A percentile compares a stretch with the other conserved stretches of the same genome.
These are phyloP conservation scores for Bos javanicus DNA, from an alignment of 2,113 vertebrate genomes.

Conservation along the genomic window DNA sequence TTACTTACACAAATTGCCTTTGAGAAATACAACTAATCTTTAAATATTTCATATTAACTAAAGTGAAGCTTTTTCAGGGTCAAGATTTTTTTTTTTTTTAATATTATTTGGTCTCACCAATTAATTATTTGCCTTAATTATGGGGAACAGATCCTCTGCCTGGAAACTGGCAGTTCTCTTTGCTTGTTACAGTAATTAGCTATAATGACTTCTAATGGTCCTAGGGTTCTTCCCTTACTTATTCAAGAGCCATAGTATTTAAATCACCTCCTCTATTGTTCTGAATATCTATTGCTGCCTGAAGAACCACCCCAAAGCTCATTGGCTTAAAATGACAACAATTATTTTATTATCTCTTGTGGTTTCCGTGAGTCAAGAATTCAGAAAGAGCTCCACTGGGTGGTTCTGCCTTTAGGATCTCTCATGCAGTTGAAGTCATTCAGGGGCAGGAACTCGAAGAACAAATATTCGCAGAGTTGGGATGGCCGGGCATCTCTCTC, in stretches of 20 bases:
- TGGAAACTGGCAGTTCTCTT: slow-evolving; percentile 44
- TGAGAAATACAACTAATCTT: not conserved
- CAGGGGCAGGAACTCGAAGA: not conserved
- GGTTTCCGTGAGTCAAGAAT: slow-evolving; percentile 15
- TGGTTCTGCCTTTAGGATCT: not conserved
- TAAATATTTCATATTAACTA: slow-evolving; percentile 29
- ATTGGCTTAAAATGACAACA: slow-evolving; percentile 5
- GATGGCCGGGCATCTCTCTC: not conserved
- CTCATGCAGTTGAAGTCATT: not conserved
- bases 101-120: not conserved
- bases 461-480: not conserved
- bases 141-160: not conserved
- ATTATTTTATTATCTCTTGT: not conserved
- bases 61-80: slow-evolving; percentile 32
- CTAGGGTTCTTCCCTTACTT: slow-evolving; percentile 17
- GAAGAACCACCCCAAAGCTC: not conserved
- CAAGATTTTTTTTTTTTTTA: not conserved
- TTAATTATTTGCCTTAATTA: slow-evolving; percentile 44
- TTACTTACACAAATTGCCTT: not conserved
- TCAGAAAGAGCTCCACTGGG: not conserved
- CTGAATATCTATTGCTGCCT: not conserved
- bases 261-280: slow-evolving; percentile 32
- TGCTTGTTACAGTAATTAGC: slow-evolving; percentile 33
- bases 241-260: slow-evolving; percentile 26
- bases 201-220: slow-evolving; percentile 37